Evolutionary conservation across 2,888 invertebrate species (phyloP), one percentile per base, ranked within the genome.

Genomic region (Chromoteleia sp.): DNA sequence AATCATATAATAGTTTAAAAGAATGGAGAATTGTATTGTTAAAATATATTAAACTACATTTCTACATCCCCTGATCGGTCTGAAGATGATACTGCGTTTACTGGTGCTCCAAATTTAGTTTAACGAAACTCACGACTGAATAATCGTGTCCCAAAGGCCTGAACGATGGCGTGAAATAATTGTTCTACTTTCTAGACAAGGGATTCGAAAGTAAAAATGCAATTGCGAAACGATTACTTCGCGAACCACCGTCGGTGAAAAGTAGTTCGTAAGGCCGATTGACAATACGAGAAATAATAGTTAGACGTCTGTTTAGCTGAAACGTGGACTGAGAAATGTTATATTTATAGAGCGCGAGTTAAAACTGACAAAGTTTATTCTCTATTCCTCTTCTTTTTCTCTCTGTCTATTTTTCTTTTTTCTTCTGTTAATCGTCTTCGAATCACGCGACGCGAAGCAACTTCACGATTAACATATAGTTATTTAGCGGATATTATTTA

Each of bases 401-500:
- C n/a, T n/a, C n/a, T n/a, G n/a, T n/a, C n/a, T 36, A 17, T 17
- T 48, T 36, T 39, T 5, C 14, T 10, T 10, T 10, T 7, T 17
- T 36, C 8, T 43, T 29, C 33, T 17, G 15, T 33, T 54, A n/a
- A 39, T 15, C 6, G 33, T 63, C 17, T 48, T 19, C 17, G 6
- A 33, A 48, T n/a, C 17, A 19, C 45, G 15, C 25, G 14, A 50
- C 14, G 36, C 65, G 74, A 65, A 52, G 50, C 58, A 61, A 65
- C 61, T 68, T 83, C 75, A 61, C 65, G 61, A 79, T 73, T 33
- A 30, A 17, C 0, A 50, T 4, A 48, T 65, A 58, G 7, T 83
- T 75, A 75, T 73, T 77, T 71, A 82, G 14, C 39, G 8, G n/a
- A 81, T 82, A 76, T 81, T 84, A 83, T 83, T 83, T 84, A 83